These are phyloP conservation scores for Stegastes partitus DNA, from an alignment of 2,113 vertebrate genomes.

Conservation along the genomic window DNA sequence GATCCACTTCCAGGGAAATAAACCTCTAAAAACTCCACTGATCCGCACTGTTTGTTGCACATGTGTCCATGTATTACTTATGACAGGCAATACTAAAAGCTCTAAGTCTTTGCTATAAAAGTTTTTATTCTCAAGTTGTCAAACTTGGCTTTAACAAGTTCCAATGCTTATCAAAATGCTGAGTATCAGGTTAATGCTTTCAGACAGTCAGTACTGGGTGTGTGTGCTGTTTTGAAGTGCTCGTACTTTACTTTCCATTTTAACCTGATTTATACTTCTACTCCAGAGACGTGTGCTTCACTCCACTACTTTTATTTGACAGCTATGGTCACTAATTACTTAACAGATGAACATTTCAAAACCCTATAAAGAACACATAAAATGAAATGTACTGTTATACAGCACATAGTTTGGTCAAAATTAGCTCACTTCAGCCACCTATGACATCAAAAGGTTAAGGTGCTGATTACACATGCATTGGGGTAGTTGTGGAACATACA, in stretches of 20 bases:
- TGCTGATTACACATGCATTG: too few species aligned
- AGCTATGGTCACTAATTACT: background rate
- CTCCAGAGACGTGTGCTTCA: background rate
- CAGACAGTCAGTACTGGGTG: background rate
- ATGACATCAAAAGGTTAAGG: background rate
- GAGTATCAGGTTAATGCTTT: background rate
- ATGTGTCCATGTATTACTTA: conserved; percentile 30
- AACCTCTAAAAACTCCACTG: conserved; percentile 42
- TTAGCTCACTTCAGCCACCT: background rate
- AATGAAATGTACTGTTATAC: background rate
- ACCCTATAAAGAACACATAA: background rate
- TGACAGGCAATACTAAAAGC: conserved; percentile 36
- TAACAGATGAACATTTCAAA: background rate
- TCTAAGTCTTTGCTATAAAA: conserved; percentile 1
- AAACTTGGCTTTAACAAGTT: conserved; percentile 8
- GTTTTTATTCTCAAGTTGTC: conserved; percentile 2
- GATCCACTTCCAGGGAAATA: conserved; percentile 52
- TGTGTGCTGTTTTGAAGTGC: background rate
- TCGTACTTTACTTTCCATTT: conserved; percentile 10
- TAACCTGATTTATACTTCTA: background rate
- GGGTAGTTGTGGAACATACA: too few species aligned
- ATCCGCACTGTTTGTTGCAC: conserved; percentile 32
- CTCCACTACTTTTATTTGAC: background rate
- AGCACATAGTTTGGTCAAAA: background rate
- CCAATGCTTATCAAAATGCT: background rate